Evolutionary conservation across 2,113 vertebrate genomes (phyloP).

Genomic region (Calonectris borealis): DNA sequence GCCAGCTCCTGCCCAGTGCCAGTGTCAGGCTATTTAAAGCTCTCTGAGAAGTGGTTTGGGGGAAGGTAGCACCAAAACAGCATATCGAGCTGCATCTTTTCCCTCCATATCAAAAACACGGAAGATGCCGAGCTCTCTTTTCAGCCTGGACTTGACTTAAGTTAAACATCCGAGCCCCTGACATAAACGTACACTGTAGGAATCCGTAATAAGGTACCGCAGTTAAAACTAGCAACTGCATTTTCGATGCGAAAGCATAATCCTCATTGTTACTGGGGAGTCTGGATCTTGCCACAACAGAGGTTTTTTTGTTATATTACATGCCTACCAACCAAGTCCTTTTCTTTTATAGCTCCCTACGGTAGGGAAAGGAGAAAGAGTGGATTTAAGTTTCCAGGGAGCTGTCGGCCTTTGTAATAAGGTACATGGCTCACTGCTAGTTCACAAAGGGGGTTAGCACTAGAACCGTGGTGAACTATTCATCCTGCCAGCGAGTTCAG

Average conservation of each 20-base stretch:
- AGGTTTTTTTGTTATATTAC: slow-evolving; percentile 49
- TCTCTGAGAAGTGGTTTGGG: background rate
- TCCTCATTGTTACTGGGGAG: slow-evolving; percentile 40
- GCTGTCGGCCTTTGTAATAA: slow-evolving; percentile 57
- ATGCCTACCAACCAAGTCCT: slow-evolving; percentile 54
- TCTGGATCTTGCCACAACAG: slow-evolving; percentile 37
- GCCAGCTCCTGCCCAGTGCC: slow-evolving; percentile 49
- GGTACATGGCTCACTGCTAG: slow-evolving; percentile 56
- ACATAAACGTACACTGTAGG: background rate
- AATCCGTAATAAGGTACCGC: slow-evolving; percentile 40
- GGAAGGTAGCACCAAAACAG: slow-evolving; percentile 11
- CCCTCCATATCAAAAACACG: background rate
- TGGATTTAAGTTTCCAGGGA: slow-evolving; percentile 65
- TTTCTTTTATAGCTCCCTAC: slow-evolving; percentile 49
- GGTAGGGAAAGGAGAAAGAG: slow-evolving; percentile 24
- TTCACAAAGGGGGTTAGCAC: slow-evolving; percentile 64
- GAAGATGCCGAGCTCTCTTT: background rate
- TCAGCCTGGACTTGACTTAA: background rate
- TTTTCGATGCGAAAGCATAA: slow-evolving; percentile 18
- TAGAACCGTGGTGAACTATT: background rate
- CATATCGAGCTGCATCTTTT: background rate
- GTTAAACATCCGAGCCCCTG: slow-evolving; percentile 8
- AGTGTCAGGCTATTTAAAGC: slow-evolving; percentile 60
- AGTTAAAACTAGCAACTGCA: slow-evolving; percentile 48
- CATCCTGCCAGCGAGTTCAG: slow-evolving; percentile 63